phyloP scores from a whole-genome alignment of 2,888 invertebrate genomes.

The Drosophila pseudotakahashii region DNA sequence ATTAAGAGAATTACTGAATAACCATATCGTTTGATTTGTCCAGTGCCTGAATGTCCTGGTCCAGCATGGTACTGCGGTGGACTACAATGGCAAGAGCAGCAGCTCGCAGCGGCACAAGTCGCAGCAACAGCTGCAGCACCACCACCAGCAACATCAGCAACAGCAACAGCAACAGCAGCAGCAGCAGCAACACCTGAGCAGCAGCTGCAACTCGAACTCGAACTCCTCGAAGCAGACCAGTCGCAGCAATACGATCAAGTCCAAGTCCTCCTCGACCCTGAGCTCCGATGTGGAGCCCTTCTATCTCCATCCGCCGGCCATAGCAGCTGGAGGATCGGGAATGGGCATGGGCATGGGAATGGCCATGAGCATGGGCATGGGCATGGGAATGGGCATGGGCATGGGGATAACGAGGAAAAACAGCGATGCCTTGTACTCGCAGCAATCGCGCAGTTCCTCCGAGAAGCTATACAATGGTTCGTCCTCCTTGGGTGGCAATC shows the following conservation, averaged over 20 bases:
- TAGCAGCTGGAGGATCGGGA: slow-evolving; percentile 52
- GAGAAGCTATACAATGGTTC: slow-evolving; percentile 81
- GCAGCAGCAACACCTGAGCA: slow-evolving; percentile 62
- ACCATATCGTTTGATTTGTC: too few relatives aligned
- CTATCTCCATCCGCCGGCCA: slow-evolving; percentile 90
- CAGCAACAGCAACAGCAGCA: slow-evolving; percentile 40
- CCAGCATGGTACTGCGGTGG: slow-evolving; percentile 90
- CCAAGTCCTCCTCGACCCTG: slow-evolving; percentile 84
- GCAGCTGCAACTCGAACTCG: slow-evolving; percentile 81
- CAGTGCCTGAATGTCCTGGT: slow-evolving; percentile 93
- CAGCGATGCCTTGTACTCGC: slow-evolving; percentile 80
- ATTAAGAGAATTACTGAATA: too few relatives aligned
- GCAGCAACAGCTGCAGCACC: slow-evolving; percentile 60
- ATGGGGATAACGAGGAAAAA: slow-evolving; percentile 76
- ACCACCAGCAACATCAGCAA: slow-evolving; percentile 37
- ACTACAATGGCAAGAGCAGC: slow-evolving; percentile 84
- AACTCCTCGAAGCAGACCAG: slow-evolving; percentile 80
- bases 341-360: slow-evolving; percentile 6
- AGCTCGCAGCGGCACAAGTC: slow-evolving; percentile 76
- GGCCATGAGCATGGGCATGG: slow-evolving; percentile 12
- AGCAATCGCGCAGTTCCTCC: slow-evolving; percentile 81
- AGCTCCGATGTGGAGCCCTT: slow-evolving; percentile 88
- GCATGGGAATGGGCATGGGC: slow-evolving; percentile 38
- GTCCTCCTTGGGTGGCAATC: slow-evolving; percentile 54
- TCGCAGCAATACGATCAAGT: slow-evolving; percentile 84